Percentiles rank a stretch among this genome's conserved stretches.
phyloP scores from a whole-genome alignment of 2,113 vertebrate species.

The Ginglymostoma cirratum region DNA sequence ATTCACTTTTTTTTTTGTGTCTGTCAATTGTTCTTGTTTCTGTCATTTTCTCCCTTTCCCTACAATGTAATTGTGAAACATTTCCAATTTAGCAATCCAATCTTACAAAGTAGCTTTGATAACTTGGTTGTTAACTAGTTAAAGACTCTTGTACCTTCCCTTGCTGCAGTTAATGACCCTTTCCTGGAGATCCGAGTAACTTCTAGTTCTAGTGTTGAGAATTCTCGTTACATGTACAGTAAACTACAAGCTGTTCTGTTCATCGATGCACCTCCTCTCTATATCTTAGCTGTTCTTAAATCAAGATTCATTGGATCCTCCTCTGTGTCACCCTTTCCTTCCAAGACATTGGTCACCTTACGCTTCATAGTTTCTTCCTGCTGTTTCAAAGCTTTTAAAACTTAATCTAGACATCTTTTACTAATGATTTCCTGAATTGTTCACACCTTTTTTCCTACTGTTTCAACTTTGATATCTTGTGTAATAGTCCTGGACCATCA shows the following conservation, averaged over 20 bases:
- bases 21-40: background rate
- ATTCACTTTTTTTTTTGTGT: background rate
- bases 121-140: background rate
- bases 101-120: background rate
- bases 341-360: background rate
- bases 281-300: background rate
- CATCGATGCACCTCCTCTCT: background rate
- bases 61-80: background rate
- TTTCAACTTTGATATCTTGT: background rate
- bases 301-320: background rate
- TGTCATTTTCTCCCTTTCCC: background rate
- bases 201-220: background rate
- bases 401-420: background rate
- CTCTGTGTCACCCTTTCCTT: background rate
- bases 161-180: background rate
- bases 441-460: background rate
- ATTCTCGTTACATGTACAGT: background rate
- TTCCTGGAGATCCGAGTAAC: background rate
- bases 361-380: background rate
- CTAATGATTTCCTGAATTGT: background rate
- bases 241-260: background rate
- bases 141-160: background rate
- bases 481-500: background rate
- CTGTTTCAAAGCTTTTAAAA: background rate
- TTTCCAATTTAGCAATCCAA: background rate